Base-by-base conservation (phyloP, 2,797 vertebrate species). In the Molothrus aeneus region DNA sequence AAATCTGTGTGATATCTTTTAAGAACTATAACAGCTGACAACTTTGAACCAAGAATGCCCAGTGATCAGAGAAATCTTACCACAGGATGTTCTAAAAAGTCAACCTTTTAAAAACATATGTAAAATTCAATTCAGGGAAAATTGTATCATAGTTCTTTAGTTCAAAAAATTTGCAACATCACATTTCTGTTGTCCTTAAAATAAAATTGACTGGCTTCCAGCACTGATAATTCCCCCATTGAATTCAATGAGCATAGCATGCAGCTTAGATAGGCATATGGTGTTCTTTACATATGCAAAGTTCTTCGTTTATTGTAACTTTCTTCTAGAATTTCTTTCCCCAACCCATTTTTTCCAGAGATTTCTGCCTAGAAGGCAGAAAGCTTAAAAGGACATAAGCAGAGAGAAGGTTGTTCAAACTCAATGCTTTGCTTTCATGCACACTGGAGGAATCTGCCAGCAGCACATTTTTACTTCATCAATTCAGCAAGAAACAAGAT, bases 401-500 rank as follows among this genome's bases (percentile, higher is more conserved):
- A 90, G 74, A 83, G 86, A 95, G 84, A 97, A 84, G 42, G 80
- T 95, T 95, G 63, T 95, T 95, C 90, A 77, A 92, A 84, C 82
- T 78, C 82, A 82, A 6, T 56, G 60, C 68, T 93, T 94, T 92
- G 88, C 95, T 92, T 96, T 94, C 83, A 69, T 17, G 47, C 83
- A 80, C n/a, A 65, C 45, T 82, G 66, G 93, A 91, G 73, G 92
- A 98, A 90, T 97, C 82, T 97, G 97, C 96, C 95, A 97, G 88
- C 96, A 88, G 91, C 17, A 98, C 97, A 97, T 83, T 98, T 98
- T 97, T 70, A 98, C 97, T 97, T 81, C 75, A 96, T 80, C 93
- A 95, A 48, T 92, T 92, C 81, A 96, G 84, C 90, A 68, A 94
- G 90, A 94, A 93, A 80, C 60, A 88, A 91, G 85, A 91, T 45